Percentiles rank a stretch among this genome's conserved stretches.
Evolutionary conservation across 2,888 invertebrate genomes (phyloP).

Genomic region (Xylophagus ater): DNA sequence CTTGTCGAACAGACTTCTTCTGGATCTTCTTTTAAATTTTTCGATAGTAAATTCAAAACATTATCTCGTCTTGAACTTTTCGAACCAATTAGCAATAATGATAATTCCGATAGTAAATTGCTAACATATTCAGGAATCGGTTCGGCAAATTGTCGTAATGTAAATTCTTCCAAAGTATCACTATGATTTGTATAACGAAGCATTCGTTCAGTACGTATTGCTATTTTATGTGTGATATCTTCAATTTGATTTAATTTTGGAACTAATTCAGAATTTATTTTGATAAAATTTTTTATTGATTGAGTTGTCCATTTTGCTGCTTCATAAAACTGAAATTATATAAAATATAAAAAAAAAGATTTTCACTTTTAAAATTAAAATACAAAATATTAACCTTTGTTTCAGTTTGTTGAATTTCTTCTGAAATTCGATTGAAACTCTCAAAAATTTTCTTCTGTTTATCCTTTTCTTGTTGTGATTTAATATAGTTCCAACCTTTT

Average conservation of each 20-base stretch:
- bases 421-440: too few species aligned
- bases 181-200: conserved; percentile 45
- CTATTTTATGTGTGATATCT: conserved; percentile 48
- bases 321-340: conserved; percentile 26
- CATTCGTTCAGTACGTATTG: conserved; percentile 49
- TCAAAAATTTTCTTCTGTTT: too few species aligned
- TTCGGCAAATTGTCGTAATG: conserved; percentile 58
- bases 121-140: too few species aligned
- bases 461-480: too few species aligned
- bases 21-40: conserved; percentile 21
- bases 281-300: conserved; percentile 28
- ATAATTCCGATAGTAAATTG: too few species aligned
- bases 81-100: conserved; percentile 1
- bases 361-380: conserved; percentile 9
- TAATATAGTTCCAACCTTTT: too few species aligned
- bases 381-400: conserved; percentile 2
- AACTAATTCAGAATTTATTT: conserved; percentile 43
- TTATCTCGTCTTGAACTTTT: conserved; percentile 27
- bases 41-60: conserved; percentile 36
- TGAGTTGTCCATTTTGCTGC: conserved; percentile 32
- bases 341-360: background rate
- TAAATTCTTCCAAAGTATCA: conserved; percentile 48
- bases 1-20: conserved; percentile 47
- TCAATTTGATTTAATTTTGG: conserved; percentile 50
- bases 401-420: background rate